These are phyloP conservation scores for Amblyjoppa proteus DNA, from an alignment of 2,888 invertebrate species.

Conservation along the genomic window DNA sequence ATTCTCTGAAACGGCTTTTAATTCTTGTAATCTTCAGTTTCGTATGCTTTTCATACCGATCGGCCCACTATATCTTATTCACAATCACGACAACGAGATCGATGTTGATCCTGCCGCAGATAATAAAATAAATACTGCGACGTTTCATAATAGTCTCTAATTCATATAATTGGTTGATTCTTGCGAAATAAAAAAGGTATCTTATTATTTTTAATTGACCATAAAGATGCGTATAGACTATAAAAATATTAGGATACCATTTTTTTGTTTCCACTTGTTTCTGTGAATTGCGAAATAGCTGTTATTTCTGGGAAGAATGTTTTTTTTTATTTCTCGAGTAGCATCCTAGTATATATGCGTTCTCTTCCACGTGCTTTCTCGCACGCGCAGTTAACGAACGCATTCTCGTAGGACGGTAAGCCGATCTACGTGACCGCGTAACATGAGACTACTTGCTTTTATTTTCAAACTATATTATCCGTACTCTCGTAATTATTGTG, in stretches of 20 bases:
- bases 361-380: not conserved
- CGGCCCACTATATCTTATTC: not conserved
- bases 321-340: not conserved
- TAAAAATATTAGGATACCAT: not conserved
- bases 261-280: not conserved
- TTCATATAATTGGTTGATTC: not conserved
- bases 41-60: not conserved
- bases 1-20: not conserved
- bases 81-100: not conserved
- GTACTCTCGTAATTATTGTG: not conserved
- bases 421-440: constrained; percentile 52
- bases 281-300: not conserved
- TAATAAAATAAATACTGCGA: not conserved
- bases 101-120: not conserved
- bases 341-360: not conserved
- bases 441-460: constrained; percentile 32
- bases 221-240: not conserved
- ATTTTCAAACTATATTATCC: not conserved
- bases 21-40: not conserved
- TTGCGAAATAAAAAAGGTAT: no score
- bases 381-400: constrained; percentile 26
- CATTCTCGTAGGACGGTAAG: constrained; percentile 44
- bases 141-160: not conserved
- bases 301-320: not conserved
- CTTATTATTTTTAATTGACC: no score